Base-by-base conservation (phyloP, 1,140 invertebrate genomes). In the Bombus superbus region DNA sequence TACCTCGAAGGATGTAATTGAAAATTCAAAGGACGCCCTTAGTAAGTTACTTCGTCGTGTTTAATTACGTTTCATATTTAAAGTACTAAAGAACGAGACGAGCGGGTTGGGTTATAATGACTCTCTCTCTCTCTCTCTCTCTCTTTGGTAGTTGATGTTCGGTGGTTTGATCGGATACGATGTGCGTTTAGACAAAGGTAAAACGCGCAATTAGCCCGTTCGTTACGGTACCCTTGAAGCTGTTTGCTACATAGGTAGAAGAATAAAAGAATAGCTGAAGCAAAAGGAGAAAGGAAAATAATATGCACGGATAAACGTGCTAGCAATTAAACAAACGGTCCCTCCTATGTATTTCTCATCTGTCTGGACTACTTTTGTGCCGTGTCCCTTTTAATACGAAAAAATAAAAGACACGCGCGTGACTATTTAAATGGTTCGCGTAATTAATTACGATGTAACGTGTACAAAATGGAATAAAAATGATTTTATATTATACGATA, bases 1-100 rank as follows among this genome's bases (percentile, higher is more conserved):
- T 44, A 35, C 64, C 38, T 22, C 35, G 32, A 71, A 71, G 35
- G 66, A 32, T 47, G 64, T 78, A 84, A 84, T 78, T 71, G 75
- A 44, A 57, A 72, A 84, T 38, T 57, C 18, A 75, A 78, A 53
- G 59, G 47, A 44, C 22, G 18, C 11, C 25, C 25, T n/a, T 18
- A 40, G 40, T 44, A 78, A 66, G 59, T 78, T 78, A 44, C 76
- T 42, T 40, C 18, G 32, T 44, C 5, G 28, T 11, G 32, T 28
- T n/a, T 66, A 69, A 68, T 84, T 59, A 79, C 78, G 59, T 62
- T n/a, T 62, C 28, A 13, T 62, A 62, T 62, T 13, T n/a, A n/a
- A n/a, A n/a, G 11, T 77, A 83, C 15, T 57, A 32, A 69, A 83
- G 53, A 66, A 35, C 10, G 15, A 35, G n/a, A 53, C 13, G 1